These are phyloP conservation scores for Pterois miles DNA, from an alignment of 2,797 vertebrate species.

Conservation along the genomic window DNA sequence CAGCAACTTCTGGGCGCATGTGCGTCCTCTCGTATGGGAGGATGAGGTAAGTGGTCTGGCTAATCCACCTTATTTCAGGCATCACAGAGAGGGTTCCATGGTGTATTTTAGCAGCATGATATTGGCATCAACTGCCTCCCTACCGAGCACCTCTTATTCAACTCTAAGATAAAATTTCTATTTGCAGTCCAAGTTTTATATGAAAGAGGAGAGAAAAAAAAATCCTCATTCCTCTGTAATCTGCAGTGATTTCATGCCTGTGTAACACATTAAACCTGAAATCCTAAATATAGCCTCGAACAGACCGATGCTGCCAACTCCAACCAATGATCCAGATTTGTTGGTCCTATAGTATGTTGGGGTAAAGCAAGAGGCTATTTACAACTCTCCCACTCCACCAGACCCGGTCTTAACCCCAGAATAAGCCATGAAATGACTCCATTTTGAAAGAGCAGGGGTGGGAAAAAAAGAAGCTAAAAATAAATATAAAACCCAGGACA, in stretches of 20 bases:
- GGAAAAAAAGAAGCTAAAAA: constrained; percentile 55
- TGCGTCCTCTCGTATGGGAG: constrained; percentile 17
- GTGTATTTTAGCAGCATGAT: constrained; percentile 41
- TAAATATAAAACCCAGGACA: constrained; percentile 65
- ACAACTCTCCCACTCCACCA: constrained; percentile 52
- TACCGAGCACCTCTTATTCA: constrained; percentile 49
- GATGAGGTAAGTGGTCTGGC: constrained; percentile 39
- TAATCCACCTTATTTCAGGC: constrained; percentile 55
- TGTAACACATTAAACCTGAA: constrained; percentile 54
- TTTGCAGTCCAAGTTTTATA: constrained; percentile 57
- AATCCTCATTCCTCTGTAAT: constrained; percentile 62
- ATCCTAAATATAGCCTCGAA: constrained; percentile 53
- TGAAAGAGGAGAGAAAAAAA: constrained; percentile 20
- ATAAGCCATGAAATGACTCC: constrained; percentile 82
- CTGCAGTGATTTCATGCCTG: constrained; percentile 67
- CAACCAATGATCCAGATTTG: constrained; percentile 53
- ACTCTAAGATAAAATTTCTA: constrained; percentile 57
- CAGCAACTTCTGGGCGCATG: constrained; percentile 31
- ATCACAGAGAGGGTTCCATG: constrained; percentile 28
- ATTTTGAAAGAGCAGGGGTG: constrained; percentile 59
- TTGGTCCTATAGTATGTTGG: constrained; percentile 43
- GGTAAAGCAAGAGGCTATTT: constrained; percentile 54
- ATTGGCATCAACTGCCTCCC: constrained; percentile 35
- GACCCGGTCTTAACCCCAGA: constrained; percentile 65
- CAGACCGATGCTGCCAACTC: constrained; percentile 36